Evolutionary conservation across 2,113 vertebrate genomes (phyloP).

Genomic region (Ophiodon elongatus): DNA sequence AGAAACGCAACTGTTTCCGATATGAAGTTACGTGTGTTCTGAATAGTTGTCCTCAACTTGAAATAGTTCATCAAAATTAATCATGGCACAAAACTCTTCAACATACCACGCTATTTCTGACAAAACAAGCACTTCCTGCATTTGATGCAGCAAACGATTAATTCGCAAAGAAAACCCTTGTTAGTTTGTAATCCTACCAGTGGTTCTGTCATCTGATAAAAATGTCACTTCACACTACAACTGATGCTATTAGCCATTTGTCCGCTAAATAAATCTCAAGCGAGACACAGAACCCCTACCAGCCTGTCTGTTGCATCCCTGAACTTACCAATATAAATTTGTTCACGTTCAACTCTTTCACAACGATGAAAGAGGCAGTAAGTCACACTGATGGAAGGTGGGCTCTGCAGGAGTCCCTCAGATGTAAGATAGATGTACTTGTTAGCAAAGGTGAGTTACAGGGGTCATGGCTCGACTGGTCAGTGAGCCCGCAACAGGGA

Average conservation of each 20-base stretch:
- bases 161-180: background rate
- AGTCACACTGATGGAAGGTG: slow-evolving; percentile 53
- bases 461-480: slow-evolving; percentile 66
- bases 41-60: background rate
- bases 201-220: background rate
- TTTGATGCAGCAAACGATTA: background rate
- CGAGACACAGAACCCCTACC: background rate
- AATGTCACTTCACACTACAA: background rate
- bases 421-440: slow-evolving; percentile 77
- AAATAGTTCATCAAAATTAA: slow-evolving; percentile 8
- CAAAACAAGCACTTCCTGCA: background rate
- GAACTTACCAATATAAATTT: background rate
- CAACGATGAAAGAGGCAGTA: slow-evolving; percentile 48
- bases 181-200: background rate
- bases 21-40: background rate
- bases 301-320: background rate
- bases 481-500: slow-evolving; percentile 52
- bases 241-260: background rate
- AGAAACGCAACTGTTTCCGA: background rate
- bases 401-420: slow-evolving; percentile 64
- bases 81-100: background rate
- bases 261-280: background rate
- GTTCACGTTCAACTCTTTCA: slow-evolving; percentile 17
- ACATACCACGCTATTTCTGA: background rate
- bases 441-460: slow-evolving; percentile 72